Evolutionary conservation across 2,113 vertebrate genomes (phyloP).

Genomic region (Oceanites oceanicus): DNA sequence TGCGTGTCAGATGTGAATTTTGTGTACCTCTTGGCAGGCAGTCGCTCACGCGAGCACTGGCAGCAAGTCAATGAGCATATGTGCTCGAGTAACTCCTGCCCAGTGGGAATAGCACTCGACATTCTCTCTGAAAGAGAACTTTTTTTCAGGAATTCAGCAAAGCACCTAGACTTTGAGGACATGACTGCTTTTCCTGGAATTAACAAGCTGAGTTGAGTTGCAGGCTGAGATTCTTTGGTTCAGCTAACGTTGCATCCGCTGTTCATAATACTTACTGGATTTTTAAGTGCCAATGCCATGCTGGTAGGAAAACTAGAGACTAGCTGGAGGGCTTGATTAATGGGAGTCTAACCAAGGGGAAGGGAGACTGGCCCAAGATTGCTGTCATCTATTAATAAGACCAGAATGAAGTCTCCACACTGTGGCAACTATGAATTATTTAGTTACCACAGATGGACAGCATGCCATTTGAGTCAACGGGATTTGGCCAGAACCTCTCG

Average conservation of each 20-base stretch:
- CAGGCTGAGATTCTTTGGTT: background rate
- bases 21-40: background rate
- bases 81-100: background rate
- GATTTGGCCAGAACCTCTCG: background rate
- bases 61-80: background rate
- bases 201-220: background rate
- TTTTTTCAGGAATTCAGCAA: conserved; percentile 25
- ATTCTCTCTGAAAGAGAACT: background rate
- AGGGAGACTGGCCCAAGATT: background rate
- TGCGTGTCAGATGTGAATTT: background rate
- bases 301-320: background rate
- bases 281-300: background rate
- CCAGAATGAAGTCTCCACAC: background rate
- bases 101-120: background rate
- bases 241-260: background rate
- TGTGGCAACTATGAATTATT: background rate
- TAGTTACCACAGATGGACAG: background rate
- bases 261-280: background rate
- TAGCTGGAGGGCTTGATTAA: background rate
- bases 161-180: background rate
- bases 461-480: background rate
- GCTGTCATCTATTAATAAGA: background rate
- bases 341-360: background rate
- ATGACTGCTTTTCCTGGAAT: conserved; percentile 4
- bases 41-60: background rate